Evolutionary conservation across 2,113 vertebrate genomes (phyloP).

Genomic region (Varanus salvator): DNA sequence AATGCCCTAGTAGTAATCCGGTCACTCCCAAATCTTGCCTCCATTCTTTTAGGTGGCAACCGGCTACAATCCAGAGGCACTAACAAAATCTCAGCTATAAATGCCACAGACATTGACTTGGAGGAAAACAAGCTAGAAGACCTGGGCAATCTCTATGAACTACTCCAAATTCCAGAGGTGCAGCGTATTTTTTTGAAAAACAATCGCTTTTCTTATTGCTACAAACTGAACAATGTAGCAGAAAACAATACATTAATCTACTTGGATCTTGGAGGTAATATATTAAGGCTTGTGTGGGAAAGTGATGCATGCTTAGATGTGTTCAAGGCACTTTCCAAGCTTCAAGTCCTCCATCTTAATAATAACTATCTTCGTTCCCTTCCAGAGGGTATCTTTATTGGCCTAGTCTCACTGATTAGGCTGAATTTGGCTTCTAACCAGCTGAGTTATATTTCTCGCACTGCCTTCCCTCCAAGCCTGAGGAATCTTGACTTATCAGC

Average conservation of each 20-base stretch:
- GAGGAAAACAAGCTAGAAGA: constrained; percentile 79
- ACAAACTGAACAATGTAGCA: accelerated
- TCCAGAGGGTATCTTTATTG: constrained; percentile 80
- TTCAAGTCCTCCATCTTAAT: constrained; percentile 78
- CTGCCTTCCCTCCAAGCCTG: constrained; percentile 80
- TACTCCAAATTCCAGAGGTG: constrained; percentile 70
- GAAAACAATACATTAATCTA: constrained; percentile 70
- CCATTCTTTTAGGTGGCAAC: constrained; percentile 77
- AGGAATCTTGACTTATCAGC: constrained; percentile 76
- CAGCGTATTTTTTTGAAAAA: constrained; percentile 72
- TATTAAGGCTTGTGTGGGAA: constrained; percentile 83
- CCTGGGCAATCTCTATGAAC: constrained; percentile 73
- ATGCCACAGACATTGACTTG: constrained; percentile 69
- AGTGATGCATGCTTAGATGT: constrained; percentile 79
- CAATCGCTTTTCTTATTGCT: constrained; percentile 83
- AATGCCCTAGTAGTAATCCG: constrained; percentile 80
- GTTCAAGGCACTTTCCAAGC: constrained; percentile 78
- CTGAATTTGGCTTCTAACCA: constrained; percentile 85
- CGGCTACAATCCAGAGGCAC: constrained; percentile 66
- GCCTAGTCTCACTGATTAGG: constrained; percentile 75
- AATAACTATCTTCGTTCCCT: constrained; percentile 81
- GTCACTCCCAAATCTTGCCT: constrained; percentile 67
- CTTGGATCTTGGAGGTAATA: constrained; percentile 84
- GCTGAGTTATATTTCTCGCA: constrained; percentile 75
- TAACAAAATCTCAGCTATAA: background rate